Conservation (phyloP, 2,113 vertebrate species). For the Eudyptes chrysolophus region DNA sequence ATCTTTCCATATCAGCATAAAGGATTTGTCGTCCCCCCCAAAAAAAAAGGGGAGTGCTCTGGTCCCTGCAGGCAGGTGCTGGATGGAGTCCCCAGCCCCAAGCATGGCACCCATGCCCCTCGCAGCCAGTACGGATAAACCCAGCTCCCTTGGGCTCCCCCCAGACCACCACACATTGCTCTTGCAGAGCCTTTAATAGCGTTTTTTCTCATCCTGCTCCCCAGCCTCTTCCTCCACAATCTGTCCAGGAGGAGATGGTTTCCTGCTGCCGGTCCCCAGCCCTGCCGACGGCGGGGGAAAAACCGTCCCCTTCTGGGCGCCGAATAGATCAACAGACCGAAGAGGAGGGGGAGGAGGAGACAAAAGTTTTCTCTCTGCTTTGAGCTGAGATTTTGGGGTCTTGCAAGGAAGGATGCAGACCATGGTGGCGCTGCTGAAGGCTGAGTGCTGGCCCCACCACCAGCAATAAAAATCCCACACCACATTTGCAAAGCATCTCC, state of each 20-base stretch:
- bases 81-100: background rate
- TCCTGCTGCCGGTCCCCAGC: background rate
- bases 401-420: background rate
- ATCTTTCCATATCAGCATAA: background rate
- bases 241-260: background rate
- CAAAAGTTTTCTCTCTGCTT: background rate
- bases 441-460: background rate
- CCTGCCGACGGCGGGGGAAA: accelerated
- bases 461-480: background rate
- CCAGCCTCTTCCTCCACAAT: background rate
- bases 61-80: background rate
- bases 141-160: background rate
- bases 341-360: background rate
- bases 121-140: background rate
- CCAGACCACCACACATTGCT: accelerated
- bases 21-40: background rate
- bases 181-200: background rate
- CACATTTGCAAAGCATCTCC: background rate
- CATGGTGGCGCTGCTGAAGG: background rate
- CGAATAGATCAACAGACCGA: background rate
- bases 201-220: background rate
- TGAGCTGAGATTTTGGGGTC: background rate
- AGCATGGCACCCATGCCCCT: background rate
- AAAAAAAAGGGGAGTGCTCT: background rate
- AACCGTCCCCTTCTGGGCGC: background rate